Conservation (phyloP, 2,113 vertebrate species). For the Spheniscus mendiculus region DNA sequence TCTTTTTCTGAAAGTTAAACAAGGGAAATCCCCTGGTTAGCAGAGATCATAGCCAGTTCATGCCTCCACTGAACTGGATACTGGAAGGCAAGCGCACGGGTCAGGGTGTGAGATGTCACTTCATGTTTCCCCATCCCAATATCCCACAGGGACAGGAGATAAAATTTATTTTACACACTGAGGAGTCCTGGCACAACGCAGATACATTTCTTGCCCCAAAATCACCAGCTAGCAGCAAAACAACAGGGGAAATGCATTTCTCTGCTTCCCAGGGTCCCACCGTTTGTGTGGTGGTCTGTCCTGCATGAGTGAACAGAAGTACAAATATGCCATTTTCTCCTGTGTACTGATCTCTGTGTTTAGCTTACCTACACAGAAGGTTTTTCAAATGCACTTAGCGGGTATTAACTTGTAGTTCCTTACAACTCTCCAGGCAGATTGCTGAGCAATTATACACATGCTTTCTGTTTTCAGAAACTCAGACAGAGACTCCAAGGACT, state of each 20-base stretch:
- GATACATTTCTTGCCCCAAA: not conserved
- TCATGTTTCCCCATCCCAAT: not conserved
- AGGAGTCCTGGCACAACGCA: not conserved
- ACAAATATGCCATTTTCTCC: not conserved
- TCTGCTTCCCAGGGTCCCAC: not conserved
- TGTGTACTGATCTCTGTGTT: not conserved
- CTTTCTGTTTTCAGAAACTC: constrained; percentile 21
- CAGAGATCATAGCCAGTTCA: rapidly evolving
- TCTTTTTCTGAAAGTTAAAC: not conserved
- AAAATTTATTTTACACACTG: not conserved
- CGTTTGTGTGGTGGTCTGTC: not conserved
- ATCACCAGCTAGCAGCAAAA: not conserved
- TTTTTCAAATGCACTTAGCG: not conserved
- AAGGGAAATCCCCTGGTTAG: not conserved
- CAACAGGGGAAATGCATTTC: not conserved
- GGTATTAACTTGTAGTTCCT: constrained; percentile 28
- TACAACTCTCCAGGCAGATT: not conserved
- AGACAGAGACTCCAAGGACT: not conserved
- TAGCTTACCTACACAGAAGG: not conserved
- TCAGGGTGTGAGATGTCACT: not conserved
- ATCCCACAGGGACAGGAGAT: not conserved
- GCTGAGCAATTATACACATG: not conserved
- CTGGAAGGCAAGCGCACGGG: not conserved
- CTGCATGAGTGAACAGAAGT: not conserved
- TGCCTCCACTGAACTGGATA: not conserved